Conservation (phyloP, 1,140 invertebrate species). For the Aphaenogaster ashmeadi region DNA sequence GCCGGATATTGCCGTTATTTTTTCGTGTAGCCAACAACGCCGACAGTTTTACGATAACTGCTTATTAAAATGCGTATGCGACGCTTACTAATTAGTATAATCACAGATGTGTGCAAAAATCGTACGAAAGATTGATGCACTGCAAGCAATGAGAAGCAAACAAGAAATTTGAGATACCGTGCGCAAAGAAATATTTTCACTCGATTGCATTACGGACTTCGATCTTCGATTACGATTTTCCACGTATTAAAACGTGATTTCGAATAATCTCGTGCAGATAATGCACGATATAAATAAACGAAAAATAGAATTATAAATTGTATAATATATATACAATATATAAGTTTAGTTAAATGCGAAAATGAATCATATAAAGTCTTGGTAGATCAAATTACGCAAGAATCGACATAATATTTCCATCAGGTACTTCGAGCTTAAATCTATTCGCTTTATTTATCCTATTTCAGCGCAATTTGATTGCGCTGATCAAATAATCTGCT, state of each 20-base stretch:
- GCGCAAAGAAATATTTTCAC: background rate
- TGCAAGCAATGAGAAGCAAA: background rate
- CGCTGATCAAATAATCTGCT: background rate
- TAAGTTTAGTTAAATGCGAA: slow-evolving; percentile 4
- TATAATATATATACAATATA: background rate
- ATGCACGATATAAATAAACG: background rate
- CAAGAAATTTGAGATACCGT: slow-evolving; percentile 5
- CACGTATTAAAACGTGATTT: no score
- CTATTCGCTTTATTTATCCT: background rate
- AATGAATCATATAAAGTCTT: background rate
- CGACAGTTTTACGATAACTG: slow-evolving; percentile 9
- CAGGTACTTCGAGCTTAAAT: background rate
- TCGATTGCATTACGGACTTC: background rate
- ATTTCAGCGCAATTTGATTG: background rate
- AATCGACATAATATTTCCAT: background rate
- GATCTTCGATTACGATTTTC: background rate
- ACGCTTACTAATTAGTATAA: slow-evolving; percentile 8
- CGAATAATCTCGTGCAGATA: no score
- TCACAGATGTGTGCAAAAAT: slow-evolving; percentile 13
- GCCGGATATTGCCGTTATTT: slow-evolving; percentile 9
- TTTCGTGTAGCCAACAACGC: background rate
- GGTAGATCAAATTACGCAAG: slow-evolving; percentile 5
- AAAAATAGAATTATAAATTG: background rate
- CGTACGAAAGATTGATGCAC: background rate
- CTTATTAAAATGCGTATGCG: background rate